Conservation (phyloP, 2,797 vertebrate species). For the Denticeps clupeoides region DNA sequence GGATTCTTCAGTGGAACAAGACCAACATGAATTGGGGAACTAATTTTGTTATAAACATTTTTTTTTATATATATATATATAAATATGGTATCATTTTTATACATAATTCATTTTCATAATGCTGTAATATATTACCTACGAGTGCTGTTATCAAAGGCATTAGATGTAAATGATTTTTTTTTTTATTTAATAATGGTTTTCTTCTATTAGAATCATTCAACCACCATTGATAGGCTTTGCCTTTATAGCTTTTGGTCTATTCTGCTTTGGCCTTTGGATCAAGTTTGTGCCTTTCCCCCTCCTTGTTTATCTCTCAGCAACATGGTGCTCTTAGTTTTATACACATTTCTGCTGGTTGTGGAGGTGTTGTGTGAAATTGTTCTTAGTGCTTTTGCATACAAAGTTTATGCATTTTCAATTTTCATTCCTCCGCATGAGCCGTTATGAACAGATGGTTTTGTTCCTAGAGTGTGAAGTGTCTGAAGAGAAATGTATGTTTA, state of each 20-base stretch:
- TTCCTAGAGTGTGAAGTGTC: background rate
- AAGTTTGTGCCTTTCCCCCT: no score
- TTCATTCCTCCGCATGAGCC: conserved; percentile 6
- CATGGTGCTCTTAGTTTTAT: conserved; percentile 33
- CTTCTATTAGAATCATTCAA: no score
- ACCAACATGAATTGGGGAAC: conserved; percentile 28
- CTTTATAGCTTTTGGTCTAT: conserved; percentile 1
- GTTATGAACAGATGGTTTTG: background rate
- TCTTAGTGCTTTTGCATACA: conserved; percentile 18
- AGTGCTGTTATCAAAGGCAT: conserved; percentile 30
- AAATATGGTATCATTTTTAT: conserved; percentile 22
- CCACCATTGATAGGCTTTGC: background rate
- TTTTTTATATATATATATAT: conserved; percentile 22
- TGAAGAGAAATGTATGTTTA: no score
- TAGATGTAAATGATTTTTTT: conserved; percentile 23
- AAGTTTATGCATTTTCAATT: conserved; percentile 13
- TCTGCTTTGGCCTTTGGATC: conserved; percentile 13
- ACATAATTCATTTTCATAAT: conserved; percentile 31
- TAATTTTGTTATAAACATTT: conserved; percentile 22
- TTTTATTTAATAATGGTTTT: no score
- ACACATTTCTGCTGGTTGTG: conserved; percentile 35
- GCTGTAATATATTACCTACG: conserved; percentile 42
- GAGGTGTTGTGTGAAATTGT: conserved; percentile 16
- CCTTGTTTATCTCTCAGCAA: conserved; percentile 26
- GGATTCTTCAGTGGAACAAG: conserved; percentile 18